Percentiles rank a stretch among this genome's conserved stretches.
Conservation (phyloP, 2,888 invertebrate species). For the Cynaeus angustus region DNA sequence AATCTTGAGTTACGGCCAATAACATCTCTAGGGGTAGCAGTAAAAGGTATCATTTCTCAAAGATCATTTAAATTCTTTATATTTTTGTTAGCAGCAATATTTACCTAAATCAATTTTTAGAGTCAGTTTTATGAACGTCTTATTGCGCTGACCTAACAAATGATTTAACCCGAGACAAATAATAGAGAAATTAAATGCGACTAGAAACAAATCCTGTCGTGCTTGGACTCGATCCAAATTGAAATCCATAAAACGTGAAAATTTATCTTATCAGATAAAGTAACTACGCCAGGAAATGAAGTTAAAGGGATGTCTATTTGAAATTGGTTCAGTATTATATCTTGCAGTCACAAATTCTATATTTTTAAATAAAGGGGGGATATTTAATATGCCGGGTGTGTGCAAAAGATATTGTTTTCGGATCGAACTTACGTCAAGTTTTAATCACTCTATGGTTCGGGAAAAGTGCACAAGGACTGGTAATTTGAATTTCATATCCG, state of each 20-base stretch:
- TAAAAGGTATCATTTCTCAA: slow-evolving; percentile 35
- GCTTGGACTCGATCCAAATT: slow-evolving; percentile 28
- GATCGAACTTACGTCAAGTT: no score
- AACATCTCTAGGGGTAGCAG: slow-evolving; percentile 23
- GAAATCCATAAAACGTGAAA: slow-evolving; percentile 32
- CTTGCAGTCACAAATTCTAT: not conserved
- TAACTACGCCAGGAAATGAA: slow-evolving; percentile 18
- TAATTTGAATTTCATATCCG: slow-evolving; percentile 8
- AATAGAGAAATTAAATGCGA: slow-evolving; percentile 23
- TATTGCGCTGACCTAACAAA: not conserved
- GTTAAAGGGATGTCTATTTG: not conserved
- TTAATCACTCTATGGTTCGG: no score
- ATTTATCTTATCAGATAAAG: slow-evolving; percentile 21
- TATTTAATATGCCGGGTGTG: not conserved
- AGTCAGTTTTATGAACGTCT: not conserved
- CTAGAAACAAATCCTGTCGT: slow-evolving; percentile 17
- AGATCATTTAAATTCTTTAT: slow-evolving; percentile 38
- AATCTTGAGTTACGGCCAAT: slow-evolving; percentile 42
- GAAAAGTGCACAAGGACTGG: no score
- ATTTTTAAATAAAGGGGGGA: not conserved
- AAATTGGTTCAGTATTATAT: slow-evolving; percentile 15
- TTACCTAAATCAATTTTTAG: not conserved
- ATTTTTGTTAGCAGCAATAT: not conserved
- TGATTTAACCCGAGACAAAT: slow-evolving; percentile 12
- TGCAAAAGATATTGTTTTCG: no score